phyloP scores from a whole-genome alignment of 2,113 vertebrate species.

The Eretmochelys imbricata region DNA sequence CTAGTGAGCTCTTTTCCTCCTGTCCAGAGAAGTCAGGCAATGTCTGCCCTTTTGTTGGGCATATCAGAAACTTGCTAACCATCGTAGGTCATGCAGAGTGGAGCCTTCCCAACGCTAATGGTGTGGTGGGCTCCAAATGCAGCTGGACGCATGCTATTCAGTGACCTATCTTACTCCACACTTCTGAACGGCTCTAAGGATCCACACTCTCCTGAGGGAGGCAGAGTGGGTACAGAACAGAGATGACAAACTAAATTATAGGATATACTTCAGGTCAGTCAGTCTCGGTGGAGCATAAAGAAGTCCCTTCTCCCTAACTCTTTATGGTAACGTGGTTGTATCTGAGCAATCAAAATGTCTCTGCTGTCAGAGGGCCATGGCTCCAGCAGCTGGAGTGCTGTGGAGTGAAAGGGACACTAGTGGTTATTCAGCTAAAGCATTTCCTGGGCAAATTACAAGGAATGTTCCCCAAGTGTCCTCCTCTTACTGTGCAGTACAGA shows the following conservation, averaged over 20 bases:
- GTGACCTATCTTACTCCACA: background rate
- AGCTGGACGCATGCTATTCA: background rate
- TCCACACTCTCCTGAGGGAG: background rate
- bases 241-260: background rate
- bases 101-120: background rate
- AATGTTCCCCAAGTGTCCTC: accelerated
- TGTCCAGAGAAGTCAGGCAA: background rate
- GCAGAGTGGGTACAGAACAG: background rate
- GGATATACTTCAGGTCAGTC: background rate
- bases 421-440: background rate
- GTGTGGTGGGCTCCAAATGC: background rate
- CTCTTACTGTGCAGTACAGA: background rate
- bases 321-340: background rate
- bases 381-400: background rate
- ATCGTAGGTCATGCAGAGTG: background rate
- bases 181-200: background rate
- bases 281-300: background rate
- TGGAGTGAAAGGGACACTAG: background rate
- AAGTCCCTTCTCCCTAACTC: background rate
- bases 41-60: background rate
- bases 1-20: background rate
- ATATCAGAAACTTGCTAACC: background rate
- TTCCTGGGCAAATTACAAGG: background rate
- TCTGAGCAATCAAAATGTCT: background rate
- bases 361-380: accelerated